Base-by-base conservation (phyloP, 2,113 vertebrate species). In the Rhineura floridana region DNA sequence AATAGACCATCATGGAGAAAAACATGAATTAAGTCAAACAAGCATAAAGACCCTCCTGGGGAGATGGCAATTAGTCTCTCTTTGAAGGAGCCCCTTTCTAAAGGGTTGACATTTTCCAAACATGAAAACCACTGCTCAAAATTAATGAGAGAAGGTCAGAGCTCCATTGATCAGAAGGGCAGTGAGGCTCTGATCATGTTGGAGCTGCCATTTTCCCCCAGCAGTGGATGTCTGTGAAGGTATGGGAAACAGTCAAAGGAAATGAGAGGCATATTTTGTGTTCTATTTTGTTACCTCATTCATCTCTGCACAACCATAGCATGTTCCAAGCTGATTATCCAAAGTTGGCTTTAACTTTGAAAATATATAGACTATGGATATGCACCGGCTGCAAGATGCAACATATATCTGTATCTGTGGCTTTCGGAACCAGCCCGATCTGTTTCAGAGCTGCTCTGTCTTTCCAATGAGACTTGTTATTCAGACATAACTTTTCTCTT, bases 31-130 rank as follows among this genome's bases (percentile, higher is more conserved):
- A 89, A 65, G 42, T 89, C 52, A 62, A 67, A 62, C 65, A 10
- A 25, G 62, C 77, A 42, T 70, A 79, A 84, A 91, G 69, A 70
- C 36, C 17, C 82, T 21, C 87, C 77, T 2, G 0, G 9, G 9
- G 78, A 65, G 55, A 15, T 91, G 83, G 73, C 83, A 93, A 79
- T 78, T 86, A 88, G 33, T 48, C 42, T n/a, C 19, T 17, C 46
- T 82, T 42, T 44, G 73, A 77, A 90, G 88, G 80, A n/a, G 10
- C 79, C 75, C 52, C 50, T 62, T 88, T 63, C 76, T 81, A 44
- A 84, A 81, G 87, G 63, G 2, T 6, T 92, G 89, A 46, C 30
- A 2, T 84, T 94, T 93, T 50, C 70, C 50, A 33, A 84, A 84
- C 55, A 86, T 67, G 81, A 81, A 65, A 81, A 69, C 13, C 0